phyloP scores from a whole-genome alignment of 2,888 invertebrate genomes.

The Synergus japonicus region DNA sequence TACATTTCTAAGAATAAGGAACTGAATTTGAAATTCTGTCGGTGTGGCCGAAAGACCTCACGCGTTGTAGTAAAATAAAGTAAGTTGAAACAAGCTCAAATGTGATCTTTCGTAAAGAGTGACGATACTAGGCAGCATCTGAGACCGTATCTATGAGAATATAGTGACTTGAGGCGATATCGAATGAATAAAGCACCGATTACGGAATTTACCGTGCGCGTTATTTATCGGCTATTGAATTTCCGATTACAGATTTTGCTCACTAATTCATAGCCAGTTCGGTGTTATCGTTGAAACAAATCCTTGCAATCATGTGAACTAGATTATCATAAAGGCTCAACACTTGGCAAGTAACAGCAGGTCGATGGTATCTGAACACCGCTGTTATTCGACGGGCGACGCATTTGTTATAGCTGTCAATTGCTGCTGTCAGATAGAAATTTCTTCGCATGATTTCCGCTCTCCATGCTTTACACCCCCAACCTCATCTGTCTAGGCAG shows the following conservation, averaged over 20 bases:
- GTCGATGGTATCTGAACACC: constrained; percentile 62
- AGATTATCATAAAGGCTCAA: constrained; percentile 65
- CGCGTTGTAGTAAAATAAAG: background rate
- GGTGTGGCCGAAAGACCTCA: background rate
- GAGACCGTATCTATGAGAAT: constrained; percentile 9
- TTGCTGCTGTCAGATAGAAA: constrained; percentile 64
- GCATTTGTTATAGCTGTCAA: constrained; percentile 69
- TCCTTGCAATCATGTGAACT: constrained; percentile 64
- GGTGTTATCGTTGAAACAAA: constrained; percentile 66
- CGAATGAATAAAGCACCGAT: constrained; percentile 65
- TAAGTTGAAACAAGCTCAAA: constrained; percentile 1
- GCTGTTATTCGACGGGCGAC: constrained; percentile 61
- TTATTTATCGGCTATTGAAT: constrained; percentile 73
- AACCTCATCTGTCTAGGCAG: constrained; percentile 34
- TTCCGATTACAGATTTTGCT: constrained; percentile 65
- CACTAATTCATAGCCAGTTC: constrained; percentile 66
- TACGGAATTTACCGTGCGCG: constrained; percentile 65
- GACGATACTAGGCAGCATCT: constrained; percentile 19
- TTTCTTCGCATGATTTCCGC: constrained; percentile 45
- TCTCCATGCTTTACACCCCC: constrained; percentile 28
- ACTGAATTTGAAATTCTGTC: background rate
- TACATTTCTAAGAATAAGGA: background rate
- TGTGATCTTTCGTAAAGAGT: constrained; percentile 45
- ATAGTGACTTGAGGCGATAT: constrained; percentile 56
- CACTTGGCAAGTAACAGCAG: constrained; percentile 51